Percentiles rank a stretch among this genome's conserved stretches.
Conservation (phyloP, 1,140 invertebrate genomes). For the Hypsibius dujardini region DNA sequence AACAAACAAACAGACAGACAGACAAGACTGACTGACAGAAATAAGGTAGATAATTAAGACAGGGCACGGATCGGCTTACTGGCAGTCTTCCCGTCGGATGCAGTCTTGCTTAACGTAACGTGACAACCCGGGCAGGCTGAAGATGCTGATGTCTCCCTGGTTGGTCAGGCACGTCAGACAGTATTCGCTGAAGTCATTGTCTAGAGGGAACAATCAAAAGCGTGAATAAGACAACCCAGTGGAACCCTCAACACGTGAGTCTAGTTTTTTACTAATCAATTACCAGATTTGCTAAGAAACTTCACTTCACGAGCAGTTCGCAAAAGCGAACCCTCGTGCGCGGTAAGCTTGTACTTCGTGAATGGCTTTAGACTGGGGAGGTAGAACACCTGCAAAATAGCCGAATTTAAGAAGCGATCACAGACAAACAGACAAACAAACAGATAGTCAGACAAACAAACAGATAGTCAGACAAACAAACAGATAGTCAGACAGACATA, state of each 20-base stretch:
- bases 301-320: constrained; percentile 62
- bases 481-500: constrained; percentile 10
- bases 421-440: too few species aligned
- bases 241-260: constrained; percentile 14
- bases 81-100: constrained; percentile 77
- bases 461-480: constrained; percentile 11
- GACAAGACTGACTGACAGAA: neutral
- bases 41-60: constrained; percentile 7
- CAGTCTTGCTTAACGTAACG: constrained; percentile 60
- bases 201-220: constrained; percentile 24
- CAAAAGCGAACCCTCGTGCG: constrained; percentile 72
- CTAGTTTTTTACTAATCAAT: too few species aligned
- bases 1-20: too few species aligned
- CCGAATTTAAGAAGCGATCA: too few species aligned
- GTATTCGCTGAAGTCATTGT: constrained; percentile 48
- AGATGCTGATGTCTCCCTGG: constrained; percentile 71
- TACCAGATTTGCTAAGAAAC: constrained; percentile 33
- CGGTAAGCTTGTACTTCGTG: constrained; percentile 87
- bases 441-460: too few species aligned
- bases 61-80: constrained; percentile 44
- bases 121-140: constrained; percentile 66
- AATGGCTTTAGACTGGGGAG: constrained; percentile 76
- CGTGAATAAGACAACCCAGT: neutral
- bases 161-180: constrained; percentile 78
- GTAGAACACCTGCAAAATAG: constrained; percentile 53